Percentiles rank a stretch among this genome's conserved stretches.
Evolutionary conservation across 2,113 vertebrate species (phyloP).

Genomic region (Phaethon lepturus): DNA sequence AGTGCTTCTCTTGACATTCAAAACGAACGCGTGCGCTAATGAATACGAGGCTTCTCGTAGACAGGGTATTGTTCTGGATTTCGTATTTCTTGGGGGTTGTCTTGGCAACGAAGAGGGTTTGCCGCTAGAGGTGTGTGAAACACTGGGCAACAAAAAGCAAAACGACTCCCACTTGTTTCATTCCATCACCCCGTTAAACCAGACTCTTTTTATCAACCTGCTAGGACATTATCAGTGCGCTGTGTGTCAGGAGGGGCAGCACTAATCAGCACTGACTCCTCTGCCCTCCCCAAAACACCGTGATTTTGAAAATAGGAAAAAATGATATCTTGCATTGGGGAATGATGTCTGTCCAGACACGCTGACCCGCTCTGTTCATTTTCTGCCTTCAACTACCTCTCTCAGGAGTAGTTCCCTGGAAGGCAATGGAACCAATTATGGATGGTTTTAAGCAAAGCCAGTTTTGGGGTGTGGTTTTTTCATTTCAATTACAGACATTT

Average conservation of each 20-base stretch:
- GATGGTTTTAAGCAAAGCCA: background rate
- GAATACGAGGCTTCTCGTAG: conserved; percentile 14
- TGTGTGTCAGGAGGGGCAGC: background rate
- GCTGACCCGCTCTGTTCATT: background rate
- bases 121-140: conserved; percentile 63
- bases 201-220: background rate
- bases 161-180: conserved; percentile 7
- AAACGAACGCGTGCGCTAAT: background rate
- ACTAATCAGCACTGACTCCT: background rate
- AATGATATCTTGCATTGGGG: background rate
- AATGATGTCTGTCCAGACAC: background rate
- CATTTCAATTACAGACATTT: background rate
- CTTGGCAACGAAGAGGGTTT: conserved; percentile 69
- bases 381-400: background rate
- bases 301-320: background rate
- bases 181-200: conserved; percentile 15
- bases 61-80: conserved; percentile 61
- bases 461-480: background rate
- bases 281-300: rapidly evolving
- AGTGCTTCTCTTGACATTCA: conserved; percentile 28
- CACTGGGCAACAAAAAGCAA: conserved; percentile 53
- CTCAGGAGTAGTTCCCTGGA: background rate
- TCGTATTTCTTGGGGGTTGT: conserved; percentile 55
- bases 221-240: background rate
- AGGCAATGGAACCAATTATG: background rate